Percentiles rank a stretch among this genome's conserved stretches.
Evolutionary conservation across 1,140 invertebrate genomes (phyloP).

Genomic region (Drosophila kanapiae): DNA sequence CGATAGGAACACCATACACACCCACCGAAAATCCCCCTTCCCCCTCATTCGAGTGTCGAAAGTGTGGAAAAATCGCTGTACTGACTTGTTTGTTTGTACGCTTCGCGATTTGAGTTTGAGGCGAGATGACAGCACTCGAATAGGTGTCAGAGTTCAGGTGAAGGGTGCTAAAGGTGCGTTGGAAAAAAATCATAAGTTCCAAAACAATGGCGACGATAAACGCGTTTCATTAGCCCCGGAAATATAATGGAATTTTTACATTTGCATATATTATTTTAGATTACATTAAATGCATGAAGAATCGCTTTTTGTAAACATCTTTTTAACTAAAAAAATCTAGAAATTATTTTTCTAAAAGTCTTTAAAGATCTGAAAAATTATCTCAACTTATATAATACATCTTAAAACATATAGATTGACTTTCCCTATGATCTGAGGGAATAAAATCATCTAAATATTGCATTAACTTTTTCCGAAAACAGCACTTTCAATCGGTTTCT

Average conservation of each 20-base stretch:
- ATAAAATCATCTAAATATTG: background rate
- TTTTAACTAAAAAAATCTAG: background rate
- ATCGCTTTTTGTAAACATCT: background rate
- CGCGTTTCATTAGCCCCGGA: background rate
- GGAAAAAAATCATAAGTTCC: constrained; percentile 1
- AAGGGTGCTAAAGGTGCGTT: constrained; percentile 26
- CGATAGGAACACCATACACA: constrained; percentile 23
- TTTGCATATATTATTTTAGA: no score
- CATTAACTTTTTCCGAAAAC: background rate
- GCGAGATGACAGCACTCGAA: constrained; percentile 36
- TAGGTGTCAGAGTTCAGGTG: constrained; percentile 42
- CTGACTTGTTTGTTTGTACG: constrained; percentile 23
- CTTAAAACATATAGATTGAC: background rate
- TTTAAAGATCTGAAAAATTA: no score
- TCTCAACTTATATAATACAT: background rate
- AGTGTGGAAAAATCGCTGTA: constrained; percentile 25
- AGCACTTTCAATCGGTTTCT: constrained; percentile 9
- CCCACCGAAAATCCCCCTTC: constrained; percentile 1
- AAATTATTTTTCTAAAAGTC: background rate
- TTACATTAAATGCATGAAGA: no score
- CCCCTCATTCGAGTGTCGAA: constrained; percentile 22
- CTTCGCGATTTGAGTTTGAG: constrained; percentile 37
- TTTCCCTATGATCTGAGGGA: background rate
- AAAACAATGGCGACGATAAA: background rate
- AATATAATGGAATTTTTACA: background rate